Percentiles rank a stretch among this genome's conserved stretches.
These are phyloP conservation scores for Sphaeramia orbicularis DNA, from an alignment of 2,797 vertebrate species.

Conservation along the genomic window DNA sequence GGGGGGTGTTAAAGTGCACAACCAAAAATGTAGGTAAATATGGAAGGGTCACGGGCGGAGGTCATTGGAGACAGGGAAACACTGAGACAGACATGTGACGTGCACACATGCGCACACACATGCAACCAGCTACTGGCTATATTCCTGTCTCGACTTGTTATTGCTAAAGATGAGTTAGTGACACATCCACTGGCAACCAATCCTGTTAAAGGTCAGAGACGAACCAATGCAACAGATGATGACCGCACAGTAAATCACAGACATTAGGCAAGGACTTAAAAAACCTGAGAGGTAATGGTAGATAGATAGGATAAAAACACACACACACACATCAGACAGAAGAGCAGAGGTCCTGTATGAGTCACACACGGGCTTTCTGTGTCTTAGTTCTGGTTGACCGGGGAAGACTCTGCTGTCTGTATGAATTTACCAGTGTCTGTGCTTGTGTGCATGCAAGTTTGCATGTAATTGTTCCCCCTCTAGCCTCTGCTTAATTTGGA, in stretches of 20 bases:
- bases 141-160: slow-evolving; percentile 50
- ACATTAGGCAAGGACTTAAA: slow-evolving; percentile 41
- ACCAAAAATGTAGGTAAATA: slow-evolving; percentile 8
- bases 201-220: slow-evolving; percentile 65
- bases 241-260: slow-evolving; percentile 37
- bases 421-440: slow-evolving; percentile 34
- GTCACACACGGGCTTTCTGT: slow-evolving; percentile 64
- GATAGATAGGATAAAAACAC: slow-evolving; percentile 13
- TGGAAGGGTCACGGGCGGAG: slow-evolving; percentile 25
- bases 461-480: slow-evolving; percentile 19
- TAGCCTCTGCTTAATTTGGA: slow-evolving; percentile 41
- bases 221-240: slow-evolving; percentile 53
- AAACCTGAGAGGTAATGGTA: background rate
- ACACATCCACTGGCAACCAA: slow-evolving; percentile 58
- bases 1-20: slow-evolving; percentile 22
- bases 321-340: slow-evolving; percentile 14
- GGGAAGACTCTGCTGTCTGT: slow-evolving; percentile 50
- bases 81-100: slow-evolving; percentile 43
- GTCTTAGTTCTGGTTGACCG: slow-evolving; percentile 61
- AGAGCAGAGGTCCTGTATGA: slow-evolving; percentile 45
- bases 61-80: slow-evolving; percentile 14
- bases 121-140: slow-evolving; percentile 37
- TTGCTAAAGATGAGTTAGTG: slow-evolving; percentile 50
- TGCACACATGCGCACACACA: slow-evolving; percentile 15
- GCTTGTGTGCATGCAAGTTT: slow-evolving; percentile 16